Percentiles rank a stretch among this genome's conserved stretches.
phyloP scores from a whole-genome alignment of 2,797 vertebrate genomes.

The Enteromius viviparus region DNA sequence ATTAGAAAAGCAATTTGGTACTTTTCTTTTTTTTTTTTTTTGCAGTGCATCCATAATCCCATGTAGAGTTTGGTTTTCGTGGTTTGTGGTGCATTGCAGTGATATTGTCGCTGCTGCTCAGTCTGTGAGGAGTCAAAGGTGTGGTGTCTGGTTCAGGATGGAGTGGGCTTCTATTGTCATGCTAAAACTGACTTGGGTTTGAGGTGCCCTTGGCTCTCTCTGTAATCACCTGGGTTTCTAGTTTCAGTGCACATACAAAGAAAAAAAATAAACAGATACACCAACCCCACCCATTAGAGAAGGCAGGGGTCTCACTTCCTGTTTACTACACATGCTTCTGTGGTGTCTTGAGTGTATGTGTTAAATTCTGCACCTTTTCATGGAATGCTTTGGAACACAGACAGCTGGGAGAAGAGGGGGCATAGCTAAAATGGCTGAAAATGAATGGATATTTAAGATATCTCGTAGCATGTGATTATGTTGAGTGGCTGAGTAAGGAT shows the following conservation, averaged over 20 bases:
- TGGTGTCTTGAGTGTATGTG: conserved; percentile 36
- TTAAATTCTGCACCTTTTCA: conserved; percentile 39
- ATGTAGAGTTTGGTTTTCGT: conserved; percentile 18
- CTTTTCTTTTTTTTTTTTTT: neutral
- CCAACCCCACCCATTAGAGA: conserved; percentile 32
- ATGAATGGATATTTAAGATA: neutral
- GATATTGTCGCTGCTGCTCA: conserved; percentile 53
- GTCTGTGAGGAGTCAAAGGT: conserved; percentile 53
- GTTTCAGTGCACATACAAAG: conserved; percentile 65
- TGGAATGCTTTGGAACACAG: conserved; percentile 18
- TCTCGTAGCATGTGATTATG: too few species aligned
- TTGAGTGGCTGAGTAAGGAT: neutral
- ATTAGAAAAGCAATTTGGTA: neutral
- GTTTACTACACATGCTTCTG: conserved; percentile 39
- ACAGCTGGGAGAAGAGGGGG: neutral
- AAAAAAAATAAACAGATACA: conserved; percentile 51
- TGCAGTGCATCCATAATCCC: neutral
- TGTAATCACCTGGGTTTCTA: conserved; percentile 52
- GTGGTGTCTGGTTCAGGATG: conserved; percentile 52
- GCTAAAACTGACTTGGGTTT: conserved; percentile 54
- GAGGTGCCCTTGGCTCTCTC: conserved; percentile 71
- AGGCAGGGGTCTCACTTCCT: conserved; percentile 33
- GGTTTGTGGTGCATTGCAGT: conserved; percentile 65
- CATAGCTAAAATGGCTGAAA: neutral
- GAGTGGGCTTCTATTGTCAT: conserved; percentile 56